Percentiles rank a stretch among this genome's conserved stretches.
These are phyloP conservation scores for Sebastes kiyomatsui DNA, from an alignment of 2,797 vertebrate species.

Conservation along the genomic window DNA sequence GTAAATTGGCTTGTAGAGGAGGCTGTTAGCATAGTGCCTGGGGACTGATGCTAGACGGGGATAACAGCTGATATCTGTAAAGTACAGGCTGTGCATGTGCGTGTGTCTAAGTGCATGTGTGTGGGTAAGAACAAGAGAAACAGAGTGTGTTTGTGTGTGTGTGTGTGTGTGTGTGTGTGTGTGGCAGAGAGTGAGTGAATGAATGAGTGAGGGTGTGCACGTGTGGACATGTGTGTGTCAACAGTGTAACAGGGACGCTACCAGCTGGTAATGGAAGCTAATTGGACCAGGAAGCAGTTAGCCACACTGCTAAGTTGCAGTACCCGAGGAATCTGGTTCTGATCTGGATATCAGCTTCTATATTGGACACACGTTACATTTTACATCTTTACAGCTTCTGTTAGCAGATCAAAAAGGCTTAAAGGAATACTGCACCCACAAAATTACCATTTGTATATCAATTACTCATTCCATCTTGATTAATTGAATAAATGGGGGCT, in stretches of 20 bases:
- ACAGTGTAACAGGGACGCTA: conserved; percentile 80
- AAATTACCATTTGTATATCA: not conserved
- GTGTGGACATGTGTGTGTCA: conserved; percentile 68
- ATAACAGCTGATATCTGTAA: conserved; percentile 95
- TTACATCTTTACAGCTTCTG: not conserved
- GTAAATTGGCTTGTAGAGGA: conserved; percentile 99
- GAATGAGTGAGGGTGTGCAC: conserved; percentile 55
- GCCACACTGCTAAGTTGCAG: conserved; percentile 30
- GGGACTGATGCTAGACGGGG: conserved; percentile 95
- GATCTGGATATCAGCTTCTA: conserved; percentile 41
- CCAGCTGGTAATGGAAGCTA: conserved; percentile 89
- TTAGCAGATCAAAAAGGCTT: not conserved
- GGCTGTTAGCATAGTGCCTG: conserved; percentile 99
- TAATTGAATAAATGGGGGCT: no score
- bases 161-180: not conserved
- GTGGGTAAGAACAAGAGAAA: not conserved
- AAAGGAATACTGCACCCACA: not conserved
- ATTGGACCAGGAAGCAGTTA: conserved; percentile 82
- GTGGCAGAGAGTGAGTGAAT: conserved; percentile 29
- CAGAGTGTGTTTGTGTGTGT: conserved; percentile 4
- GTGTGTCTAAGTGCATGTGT: conserved; percentile 28
- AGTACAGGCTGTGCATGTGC: conserved; percentile 88
- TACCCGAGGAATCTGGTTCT: conserved; percentile 42
- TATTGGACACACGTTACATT: conserved; percentile 3
- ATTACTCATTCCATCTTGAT: not conserved